A percentile compares a stretch with the other conserved stretches of the same genome.
Evolutionary conservation across 2,797 vertebrate species (phyloP).

Genomic region (Eremophila alpestris): DNA sequence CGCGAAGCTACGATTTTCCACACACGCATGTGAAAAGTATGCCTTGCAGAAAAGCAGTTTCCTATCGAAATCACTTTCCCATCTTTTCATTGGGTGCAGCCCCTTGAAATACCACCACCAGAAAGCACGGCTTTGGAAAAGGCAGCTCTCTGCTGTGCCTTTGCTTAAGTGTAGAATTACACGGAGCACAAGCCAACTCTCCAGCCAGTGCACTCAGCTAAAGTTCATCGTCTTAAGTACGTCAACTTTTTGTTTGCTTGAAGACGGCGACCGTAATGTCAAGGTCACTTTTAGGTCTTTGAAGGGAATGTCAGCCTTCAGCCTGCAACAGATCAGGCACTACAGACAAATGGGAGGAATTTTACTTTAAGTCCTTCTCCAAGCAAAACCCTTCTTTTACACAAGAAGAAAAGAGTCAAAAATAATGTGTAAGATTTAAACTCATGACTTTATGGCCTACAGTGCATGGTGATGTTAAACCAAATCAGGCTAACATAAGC

Average conservation of each 20-base stretch:
- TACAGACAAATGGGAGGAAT: not conserved
- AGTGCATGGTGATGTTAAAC: not conserved
- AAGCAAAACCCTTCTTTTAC: not conserved
- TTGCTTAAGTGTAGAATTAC: not conserved
- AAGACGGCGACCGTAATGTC: not conserved
- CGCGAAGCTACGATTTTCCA: slow-evolving; percentile 46
- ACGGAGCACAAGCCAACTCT: not conserved
- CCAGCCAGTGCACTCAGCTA: not conserved
- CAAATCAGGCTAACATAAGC: not conserved
- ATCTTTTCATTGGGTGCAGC: not conserved
- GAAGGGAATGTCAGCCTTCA: not conserved
- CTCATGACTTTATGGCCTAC: accelerated
- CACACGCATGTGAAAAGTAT: slow-evolving; percentile 30
- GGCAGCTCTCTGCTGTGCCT: not conserved
- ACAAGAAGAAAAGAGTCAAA: not conserved
- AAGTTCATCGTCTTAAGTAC: not conserved
- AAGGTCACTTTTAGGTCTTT: slow-evolving; percentile 35
- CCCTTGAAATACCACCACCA: not conserved
- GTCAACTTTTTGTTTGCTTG: not conserved
- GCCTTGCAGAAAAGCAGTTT: not conserved
- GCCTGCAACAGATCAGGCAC: not conserved
- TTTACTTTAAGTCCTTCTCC: not conserved
- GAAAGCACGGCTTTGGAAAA: not conserved
- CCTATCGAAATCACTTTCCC: slow-evolving; percentile 25
- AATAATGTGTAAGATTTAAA: not conserved